Percentiles rank a stretch among this genome's conserved stretches.
Evolutionary conservation across 1,140 invertebrate genomes (phyloP).

Genomic region (Trichonephila inaurata): DNA sequence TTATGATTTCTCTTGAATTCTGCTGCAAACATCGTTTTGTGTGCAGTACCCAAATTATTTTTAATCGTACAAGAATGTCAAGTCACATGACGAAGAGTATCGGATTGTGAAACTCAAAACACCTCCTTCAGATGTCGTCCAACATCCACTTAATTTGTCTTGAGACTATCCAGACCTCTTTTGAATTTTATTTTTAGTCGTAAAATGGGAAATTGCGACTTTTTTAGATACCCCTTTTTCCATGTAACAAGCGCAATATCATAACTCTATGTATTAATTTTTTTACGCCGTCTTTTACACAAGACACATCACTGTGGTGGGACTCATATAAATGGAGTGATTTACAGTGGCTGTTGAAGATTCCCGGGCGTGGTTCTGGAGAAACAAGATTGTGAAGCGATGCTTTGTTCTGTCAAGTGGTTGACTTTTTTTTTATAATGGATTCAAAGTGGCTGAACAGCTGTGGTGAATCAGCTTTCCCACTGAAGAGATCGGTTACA

Average conservation of each 20-base stretch:
- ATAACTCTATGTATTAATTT: not conserved
- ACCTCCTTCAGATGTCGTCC: not conserved
- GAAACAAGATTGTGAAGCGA: not conserved
- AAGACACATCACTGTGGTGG: not conserved
- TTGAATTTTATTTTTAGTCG: constrained; percentile 21
- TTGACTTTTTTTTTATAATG: not conserved
- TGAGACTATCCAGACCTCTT: constrained; percentile 1
- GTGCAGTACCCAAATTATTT: too few relatives aligned
- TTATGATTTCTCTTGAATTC: too few relatives aligned
- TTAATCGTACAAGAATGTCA: not conserved
- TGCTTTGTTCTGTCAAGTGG: constrained; percentile 30
- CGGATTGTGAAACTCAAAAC: not conserved
- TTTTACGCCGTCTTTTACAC: not conserved
- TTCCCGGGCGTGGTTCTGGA: not conserved
- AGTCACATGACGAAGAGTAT: not conserved
- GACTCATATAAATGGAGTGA: not conserved
- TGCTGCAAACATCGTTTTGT: too few relatives aligned
- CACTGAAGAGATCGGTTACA: constrained; percentile 8
- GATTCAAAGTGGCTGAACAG: constrained; percentile 12
- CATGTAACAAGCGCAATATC: not conserved
- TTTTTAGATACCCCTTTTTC: not conserved
- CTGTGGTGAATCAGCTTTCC: constrained; percentile 37
- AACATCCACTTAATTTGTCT: constrained; percentile 32
- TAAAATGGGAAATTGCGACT: not conserved
- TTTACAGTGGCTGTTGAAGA: not conserved